A percentile compares a stretch with the other conserved stretches of the same genome.
phyloP scores from a whole-genome alignment of 1,140 invertebrate genomes.

The Danaus melanippus region DNA sequence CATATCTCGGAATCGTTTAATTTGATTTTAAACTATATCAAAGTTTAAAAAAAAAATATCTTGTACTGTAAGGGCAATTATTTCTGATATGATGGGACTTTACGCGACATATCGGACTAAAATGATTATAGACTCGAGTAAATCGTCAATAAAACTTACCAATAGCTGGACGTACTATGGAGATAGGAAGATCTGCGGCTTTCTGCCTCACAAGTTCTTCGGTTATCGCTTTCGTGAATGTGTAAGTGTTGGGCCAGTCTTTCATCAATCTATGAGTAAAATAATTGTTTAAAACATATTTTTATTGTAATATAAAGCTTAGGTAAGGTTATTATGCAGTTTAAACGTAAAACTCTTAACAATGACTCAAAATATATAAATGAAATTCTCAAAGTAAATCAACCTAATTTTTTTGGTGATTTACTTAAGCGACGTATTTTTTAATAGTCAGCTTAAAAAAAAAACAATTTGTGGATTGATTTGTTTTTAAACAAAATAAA shows the following conservation, averaged over 20 bases:
- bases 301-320: background rate
- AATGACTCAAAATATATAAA: no score
- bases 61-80: no score
- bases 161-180: background rate
- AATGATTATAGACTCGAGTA: no score
- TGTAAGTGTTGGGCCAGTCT: conserved; percentile 4
- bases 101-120: no score
- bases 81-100: no score
- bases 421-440: conserved; percentile 1
- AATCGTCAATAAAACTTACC: background rate
- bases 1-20: no score
- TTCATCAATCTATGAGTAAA: background rate
- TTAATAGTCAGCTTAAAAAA: conserved; percentile 7
- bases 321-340: no score
- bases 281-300: conserved; percentile 11
- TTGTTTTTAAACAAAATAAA: background rate
- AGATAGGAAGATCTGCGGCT: conserved; percentile 1
- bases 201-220: background rate
- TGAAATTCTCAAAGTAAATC: no score
- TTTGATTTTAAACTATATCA: no score
- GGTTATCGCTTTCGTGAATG: conserved; percentile 1
- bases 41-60: no score
- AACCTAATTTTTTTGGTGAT: no score
- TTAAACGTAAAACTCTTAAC: no score
- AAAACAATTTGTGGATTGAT: conserved; percentile 2